Evolutionary conservation across 1,140 invertebrate genomes (phyloP).

Genomic region (Reticulitermes speratus): DNA sequence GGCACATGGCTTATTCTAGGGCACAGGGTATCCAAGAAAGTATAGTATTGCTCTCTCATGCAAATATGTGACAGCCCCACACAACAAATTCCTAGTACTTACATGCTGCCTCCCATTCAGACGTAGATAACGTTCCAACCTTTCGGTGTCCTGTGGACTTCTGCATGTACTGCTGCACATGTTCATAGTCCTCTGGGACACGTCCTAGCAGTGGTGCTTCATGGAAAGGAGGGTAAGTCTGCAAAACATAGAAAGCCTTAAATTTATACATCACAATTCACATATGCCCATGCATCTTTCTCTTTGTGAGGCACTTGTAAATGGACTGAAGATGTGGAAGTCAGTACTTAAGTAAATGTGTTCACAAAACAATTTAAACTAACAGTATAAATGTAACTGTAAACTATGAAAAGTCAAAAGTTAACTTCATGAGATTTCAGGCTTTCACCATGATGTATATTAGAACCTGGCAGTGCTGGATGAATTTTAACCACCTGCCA

Average conservation of each 20-base stretch:
- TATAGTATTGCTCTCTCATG: conserved; percentile 33
- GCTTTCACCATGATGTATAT: no score
- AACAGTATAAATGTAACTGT: no score
- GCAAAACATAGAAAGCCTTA: conserved; percentile 44
- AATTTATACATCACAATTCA: neutral
- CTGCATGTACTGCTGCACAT: conserved; percentile 64
- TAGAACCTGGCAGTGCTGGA: no score
- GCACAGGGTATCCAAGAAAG: neutral
- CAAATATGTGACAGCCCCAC: conserved; percentile 32
- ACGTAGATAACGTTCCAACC: conserved; percentile 79
- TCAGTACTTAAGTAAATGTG: neutral
- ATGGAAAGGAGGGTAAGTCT: conserved; percentile 63
- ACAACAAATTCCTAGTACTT: conserved; percentile 47
- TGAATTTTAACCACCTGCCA: no score
- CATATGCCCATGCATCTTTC: neutral
- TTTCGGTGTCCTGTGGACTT: conserved; percentile 48
- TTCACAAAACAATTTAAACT: neutral
- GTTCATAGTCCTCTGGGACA: conserved; percentile 66
- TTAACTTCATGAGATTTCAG: no score
- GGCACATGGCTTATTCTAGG: no score
- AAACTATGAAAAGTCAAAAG: no score
- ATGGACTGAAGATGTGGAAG: neutral
- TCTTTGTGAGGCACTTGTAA: neutral
- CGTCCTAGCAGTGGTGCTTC: conserved; percentile 57
- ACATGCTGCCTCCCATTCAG: conserved; percentile 94